Percentiles rank a stretch among this genome's conserved stretches.
phyloP scores from a whole-genome alignment of 2,888 invertebrate species.

The Conus canariensis region DNA sequence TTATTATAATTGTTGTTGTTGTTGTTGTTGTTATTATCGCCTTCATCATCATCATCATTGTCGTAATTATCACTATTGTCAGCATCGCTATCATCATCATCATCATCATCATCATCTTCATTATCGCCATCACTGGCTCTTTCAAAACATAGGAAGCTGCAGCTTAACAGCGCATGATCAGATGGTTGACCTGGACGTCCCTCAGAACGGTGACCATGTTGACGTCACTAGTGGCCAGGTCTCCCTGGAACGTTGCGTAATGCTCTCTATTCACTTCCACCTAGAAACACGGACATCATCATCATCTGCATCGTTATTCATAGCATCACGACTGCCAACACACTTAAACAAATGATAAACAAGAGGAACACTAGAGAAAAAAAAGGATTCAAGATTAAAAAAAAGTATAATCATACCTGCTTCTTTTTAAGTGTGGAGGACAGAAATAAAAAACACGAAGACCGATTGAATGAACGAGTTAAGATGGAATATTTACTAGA shows the following conservation, averaged over 20 bases:
- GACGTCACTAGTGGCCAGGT: neutral
- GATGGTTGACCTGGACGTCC: neutral
- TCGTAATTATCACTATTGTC: neutral
- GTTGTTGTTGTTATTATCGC: too few relatives aligned
- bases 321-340: too few relatives aligned
- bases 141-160: neutral
- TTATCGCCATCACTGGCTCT: neutral
- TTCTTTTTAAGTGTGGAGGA: too few relatives aligned
- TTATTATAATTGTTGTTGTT: too few relatives aligned
- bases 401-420: too few relatives aligned
- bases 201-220: neutral
- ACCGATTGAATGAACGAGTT: too few relatives aligned
- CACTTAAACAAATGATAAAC: too few relatives aligned
- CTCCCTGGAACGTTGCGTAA: neutral
- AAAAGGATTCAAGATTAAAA: too few relatives aligned
- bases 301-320: too few relatives aligned
- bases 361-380: too few relatives aligned
- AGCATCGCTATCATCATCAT: neutral
- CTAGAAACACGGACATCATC: neutral
- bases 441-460: too few relatives aligned
- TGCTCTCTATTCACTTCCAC: neutral
- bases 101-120: neutral
- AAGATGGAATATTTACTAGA: too few relatives aligned
- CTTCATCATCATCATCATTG: neutral
- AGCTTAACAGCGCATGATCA: neutral